These are phyloP conservation scores for Nephrotoma flavescens DNA, from an alignment of 2,888 invertebrate genomes.

Conservation along the genomic window DNA sequence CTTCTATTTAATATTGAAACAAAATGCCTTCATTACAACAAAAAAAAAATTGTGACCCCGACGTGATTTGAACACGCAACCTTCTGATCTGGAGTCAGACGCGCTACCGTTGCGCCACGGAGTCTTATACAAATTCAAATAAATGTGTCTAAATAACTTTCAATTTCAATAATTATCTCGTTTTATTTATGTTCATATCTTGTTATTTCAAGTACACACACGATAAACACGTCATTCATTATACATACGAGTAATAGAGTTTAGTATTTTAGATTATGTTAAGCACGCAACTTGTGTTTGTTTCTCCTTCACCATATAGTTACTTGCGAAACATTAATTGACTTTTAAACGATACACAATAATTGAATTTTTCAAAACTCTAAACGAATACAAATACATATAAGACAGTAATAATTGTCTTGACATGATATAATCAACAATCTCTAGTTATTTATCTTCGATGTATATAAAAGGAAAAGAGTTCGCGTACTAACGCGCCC, in stretches of 20 bases:
- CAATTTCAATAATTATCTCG: neutral
- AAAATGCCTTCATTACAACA: no score
- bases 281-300: neutral
- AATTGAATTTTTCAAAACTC: neutral
- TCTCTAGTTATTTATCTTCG: neutral
- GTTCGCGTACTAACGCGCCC: neutral
- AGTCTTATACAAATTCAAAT: neutral
- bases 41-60: conserved; percentile 6
- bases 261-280: neutral
- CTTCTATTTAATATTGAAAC: no score
- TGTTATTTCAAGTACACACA: neutral
- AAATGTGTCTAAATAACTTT: no score
- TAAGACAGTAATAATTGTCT: neutral
- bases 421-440: neutral
- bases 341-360: neutral
- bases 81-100: conserved; percentile 12
- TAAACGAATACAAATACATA: neutral
- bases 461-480: neutral
- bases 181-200: neutral
- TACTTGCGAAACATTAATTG: neutral
- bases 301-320: neutral
- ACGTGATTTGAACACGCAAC: conserved; percentile 12
- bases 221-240: neutral
- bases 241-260: neutral
- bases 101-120: conserved; percentile 12